Base-by-base conservation (phyloP, 2,113 vertebrate species). In the Triplophysa dalaica region DNA sequence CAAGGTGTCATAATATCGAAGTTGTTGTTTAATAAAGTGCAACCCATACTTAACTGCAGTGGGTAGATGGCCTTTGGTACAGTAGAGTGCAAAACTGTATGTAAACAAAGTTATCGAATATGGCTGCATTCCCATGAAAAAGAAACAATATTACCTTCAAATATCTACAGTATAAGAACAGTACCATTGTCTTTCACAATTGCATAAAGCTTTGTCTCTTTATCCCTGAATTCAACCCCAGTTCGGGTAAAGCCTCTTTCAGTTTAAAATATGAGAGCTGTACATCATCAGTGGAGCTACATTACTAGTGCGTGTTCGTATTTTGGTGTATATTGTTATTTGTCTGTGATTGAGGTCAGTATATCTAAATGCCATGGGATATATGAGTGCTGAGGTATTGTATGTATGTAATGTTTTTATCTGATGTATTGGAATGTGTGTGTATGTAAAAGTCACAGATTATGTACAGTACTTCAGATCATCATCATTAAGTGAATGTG, bases 121-220 rank as follows among this genome's bases (percentile, higher is more conserved):
- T 84, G 86, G 84, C 84, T 81, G 84, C 81, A 87, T 81, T 81
- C 66, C 76, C 79, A 70, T 86, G 79, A 24, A 73, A 8, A 78
- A 79, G 65, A 78, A 86, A 87, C 86, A 86, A 83, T 73, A 86
- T 56, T 72, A 45, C 72, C 38, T 69, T 75, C 56, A 56, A 10
- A 64, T 64, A 56, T 74, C 43, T 69, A 45, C 38, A 84, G 6
- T 75, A 29, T 29, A 77, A 82, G 68, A 86, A 82, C 48, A 80
- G 24, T 72, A 90, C 88, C 81, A 77, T 75, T 67, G 61, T 84
- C 78, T 70, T 87, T 89, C 82, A 83, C 84, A 87, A 60, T 90
- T 92, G 89, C 90, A 92, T 91, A 91, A 91, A 89, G 75, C 83
- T 85, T 79, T 82, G 81, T 82, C 85, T 87, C 77, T 77, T 86